Conservation (phyloP, 1,140 invertebrate genomes). For the Eumeta japonica region DNA sequence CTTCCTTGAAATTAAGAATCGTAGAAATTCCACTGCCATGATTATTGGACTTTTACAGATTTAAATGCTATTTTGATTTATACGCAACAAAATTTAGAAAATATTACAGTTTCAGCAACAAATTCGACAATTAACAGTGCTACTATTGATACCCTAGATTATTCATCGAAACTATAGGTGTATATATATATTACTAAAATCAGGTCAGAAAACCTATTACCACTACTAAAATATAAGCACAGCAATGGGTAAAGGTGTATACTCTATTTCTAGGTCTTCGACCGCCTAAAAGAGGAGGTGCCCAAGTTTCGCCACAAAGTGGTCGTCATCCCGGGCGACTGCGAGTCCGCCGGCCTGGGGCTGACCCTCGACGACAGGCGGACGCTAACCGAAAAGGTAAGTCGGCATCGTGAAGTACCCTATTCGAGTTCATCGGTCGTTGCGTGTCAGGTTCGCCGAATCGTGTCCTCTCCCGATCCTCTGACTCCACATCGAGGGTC, state of each 20-base stretch:
- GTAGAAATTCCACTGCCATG: no score
- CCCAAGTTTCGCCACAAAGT: slow-evolving; percentile 70
- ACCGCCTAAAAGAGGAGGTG: slow-evolving; percentile 54
- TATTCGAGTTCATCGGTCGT: background rate
- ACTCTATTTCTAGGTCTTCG: slow-evolving; percentile 57
- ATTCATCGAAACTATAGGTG: no score
- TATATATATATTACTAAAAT: no score
- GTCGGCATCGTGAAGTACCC: slow-evolving; percentile 1
- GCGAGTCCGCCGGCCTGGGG: slow-evolving; percentile 62
- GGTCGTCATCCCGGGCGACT: slow-evolving; percentile 65
- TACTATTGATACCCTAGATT: no score
- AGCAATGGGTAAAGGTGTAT: background rate
- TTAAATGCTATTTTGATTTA: no score
- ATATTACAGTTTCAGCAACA: no score
- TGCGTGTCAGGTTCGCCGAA: background rate
- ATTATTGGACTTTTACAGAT: no score
- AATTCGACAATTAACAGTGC: no score
- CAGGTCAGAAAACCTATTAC: no score
- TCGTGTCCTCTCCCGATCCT: background rate
- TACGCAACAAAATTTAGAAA: no score
- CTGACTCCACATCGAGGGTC: background rate
- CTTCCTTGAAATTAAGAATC: no score
- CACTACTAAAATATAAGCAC: no score
- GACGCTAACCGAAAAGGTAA: slow-evolving; percentile 63
- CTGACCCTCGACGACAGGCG: slow-evolving; percentile 61